Evolutionary conservation across 1,140 invertebrate species (phyloP).

Genomic region (Tetramorium parvispinum): DNA sequence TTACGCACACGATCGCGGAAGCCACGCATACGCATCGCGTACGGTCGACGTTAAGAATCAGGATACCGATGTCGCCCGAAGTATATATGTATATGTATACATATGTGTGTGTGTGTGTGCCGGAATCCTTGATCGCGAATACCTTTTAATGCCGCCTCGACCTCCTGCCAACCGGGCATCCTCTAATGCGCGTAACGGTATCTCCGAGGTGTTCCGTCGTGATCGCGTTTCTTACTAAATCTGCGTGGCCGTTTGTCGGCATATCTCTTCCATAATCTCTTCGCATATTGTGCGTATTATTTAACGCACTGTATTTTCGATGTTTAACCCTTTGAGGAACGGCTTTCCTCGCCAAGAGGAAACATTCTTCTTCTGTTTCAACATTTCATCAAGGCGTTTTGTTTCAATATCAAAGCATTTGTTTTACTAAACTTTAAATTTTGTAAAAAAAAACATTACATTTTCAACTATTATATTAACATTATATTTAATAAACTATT

Average conservation of each 20-base stretch:
- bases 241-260: not conserved
- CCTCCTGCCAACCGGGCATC: conserved; percentile 69
- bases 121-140: conserved; percentile 69
- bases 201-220: conserved; percentile 31
- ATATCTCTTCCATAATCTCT: not conserved
- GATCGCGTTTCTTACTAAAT: conserved; percentile 24
- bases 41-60: not conserved
- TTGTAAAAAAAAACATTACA: too few relatives aligned
- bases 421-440: too few relatives aligned
- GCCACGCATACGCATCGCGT: not conserved
- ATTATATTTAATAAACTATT: too few relatives aligned
- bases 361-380: too few relatives aligned
- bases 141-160: conserved; percentile 69
- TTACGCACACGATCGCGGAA: not conserved
- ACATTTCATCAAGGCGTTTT: too few relatives aligned
- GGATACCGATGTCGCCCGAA: conserved; percentile 51
- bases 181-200: conserved; percentile 69
- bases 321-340: not conserved
- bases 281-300: not conserved
- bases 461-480: too few relatives aligned
- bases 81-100: not conserved
- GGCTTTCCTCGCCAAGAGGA: too few relatives aligned
- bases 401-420: too few relatives aligned
- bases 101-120: not conserved
- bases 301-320: not conserved